These are phyloP conservation scores for Orestias chungarensis DNA, from an alignment of 2,797 vertebrate species.

Conservation along the genomic window DNA sequence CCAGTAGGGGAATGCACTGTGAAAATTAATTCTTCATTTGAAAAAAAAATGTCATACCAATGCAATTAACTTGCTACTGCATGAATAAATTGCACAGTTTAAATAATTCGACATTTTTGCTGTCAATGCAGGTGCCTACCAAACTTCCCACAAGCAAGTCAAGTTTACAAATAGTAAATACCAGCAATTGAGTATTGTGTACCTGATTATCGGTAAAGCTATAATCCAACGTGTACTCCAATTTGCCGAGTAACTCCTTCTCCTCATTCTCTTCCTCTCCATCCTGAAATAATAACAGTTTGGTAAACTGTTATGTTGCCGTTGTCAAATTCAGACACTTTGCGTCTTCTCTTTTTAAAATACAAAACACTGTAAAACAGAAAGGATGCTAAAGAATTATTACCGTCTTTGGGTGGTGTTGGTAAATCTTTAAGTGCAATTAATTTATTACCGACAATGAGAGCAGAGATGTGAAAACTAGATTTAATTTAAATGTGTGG, in stretches of 20 bases:
- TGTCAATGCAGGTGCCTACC: not conserved
- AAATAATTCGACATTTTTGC: not conserved
- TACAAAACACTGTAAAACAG: not conserved
- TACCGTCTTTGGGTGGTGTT: not conserved
- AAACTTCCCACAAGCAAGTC: not conserved
- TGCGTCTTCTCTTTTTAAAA: not conserved
- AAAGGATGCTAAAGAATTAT: not conserved
- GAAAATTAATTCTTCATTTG: too few species aligned
- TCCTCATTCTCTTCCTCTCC: slow-evolving; percentile 77
- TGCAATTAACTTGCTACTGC: not conserved
- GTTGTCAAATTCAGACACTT: not conserved
- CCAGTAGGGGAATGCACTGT: not conserved
- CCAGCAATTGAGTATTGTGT: not conserved
- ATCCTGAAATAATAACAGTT: slow-evolving; percentile 63
- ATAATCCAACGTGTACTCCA: slow-evolving; percentile 89
- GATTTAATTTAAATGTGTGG: not conserved
- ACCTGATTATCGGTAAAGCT: slow-evolving; percentile 89
- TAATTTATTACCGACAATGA: not conserved
- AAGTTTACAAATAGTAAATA: not conserved
- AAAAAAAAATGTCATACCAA: not conserved
- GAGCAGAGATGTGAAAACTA: not conserved
- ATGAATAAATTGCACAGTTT: not conserved
- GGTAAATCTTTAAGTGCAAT: not conserved
- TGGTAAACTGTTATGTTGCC: not conserved
- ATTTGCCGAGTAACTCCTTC: slow-evolving; percentile 82